Conservation (phyloP, 2,113 vertebrate species). For the Sphaerodactylus townsendi region DNA sequence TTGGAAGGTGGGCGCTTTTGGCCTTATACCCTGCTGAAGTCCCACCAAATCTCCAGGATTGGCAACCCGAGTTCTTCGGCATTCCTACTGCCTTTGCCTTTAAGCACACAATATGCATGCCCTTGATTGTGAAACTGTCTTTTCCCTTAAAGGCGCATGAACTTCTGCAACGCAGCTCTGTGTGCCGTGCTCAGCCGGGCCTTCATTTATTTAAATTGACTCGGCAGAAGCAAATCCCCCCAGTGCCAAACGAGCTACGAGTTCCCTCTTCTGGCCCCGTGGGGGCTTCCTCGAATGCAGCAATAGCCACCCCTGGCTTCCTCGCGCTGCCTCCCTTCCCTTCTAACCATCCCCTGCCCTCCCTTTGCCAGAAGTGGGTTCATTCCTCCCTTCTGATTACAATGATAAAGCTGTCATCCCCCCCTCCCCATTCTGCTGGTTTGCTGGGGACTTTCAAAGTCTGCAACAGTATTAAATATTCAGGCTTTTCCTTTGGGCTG, state of each 20-base stretch:
- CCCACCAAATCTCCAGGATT: no score
- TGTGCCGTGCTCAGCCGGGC: neutral
- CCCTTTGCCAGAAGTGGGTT: neutral
- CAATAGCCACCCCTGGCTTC: neutral
- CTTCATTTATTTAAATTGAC: neutral
- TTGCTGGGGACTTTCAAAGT: constrained; percentile 65
- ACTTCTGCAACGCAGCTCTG: neutral
- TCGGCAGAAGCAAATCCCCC: neutral
- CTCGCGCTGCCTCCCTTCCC: neutral
- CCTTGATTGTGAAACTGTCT: no score
- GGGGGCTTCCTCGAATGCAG: neutral
- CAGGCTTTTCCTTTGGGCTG: constrained; percentile 56
- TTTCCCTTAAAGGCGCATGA: neutral
- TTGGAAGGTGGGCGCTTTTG: no score
- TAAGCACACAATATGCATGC: neutral
- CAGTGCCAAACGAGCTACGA: neutral
- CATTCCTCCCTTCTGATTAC: constrained; percentile 27
- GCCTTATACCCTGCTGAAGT: no score
- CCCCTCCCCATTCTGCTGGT: constrained; percentile 36
- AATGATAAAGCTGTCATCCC: constrained; percentile 60
- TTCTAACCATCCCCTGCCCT: neutral
- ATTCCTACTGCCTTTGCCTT: neutral
- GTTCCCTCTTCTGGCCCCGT: neutral
- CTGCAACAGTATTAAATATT: constrained; percentile 61
- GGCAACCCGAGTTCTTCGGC: no score